Evolutionary conservation across 2,113 vertebrate genomes (phyloP).

Genomic region (Ochotona princeps): DNA sequence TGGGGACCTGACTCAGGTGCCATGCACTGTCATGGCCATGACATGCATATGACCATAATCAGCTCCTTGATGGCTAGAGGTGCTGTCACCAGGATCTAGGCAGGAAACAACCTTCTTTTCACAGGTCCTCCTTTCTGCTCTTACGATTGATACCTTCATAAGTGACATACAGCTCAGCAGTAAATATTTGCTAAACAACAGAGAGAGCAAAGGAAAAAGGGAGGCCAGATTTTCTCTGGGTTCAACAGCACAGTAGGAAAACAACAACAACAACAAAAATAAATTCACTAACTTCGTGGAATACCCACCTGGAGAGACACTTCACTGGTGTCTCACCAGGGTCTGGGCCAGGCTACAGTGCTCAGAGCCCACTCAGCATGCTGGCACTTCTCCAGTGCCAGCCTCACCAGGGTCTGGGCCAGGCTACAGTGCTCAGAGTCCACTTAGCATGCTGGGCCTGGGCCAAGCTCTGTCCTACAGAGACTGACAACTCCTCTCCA

Average conservation of each 20-base stretch:
- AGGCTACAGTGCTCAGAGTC: not conserved
- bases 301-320: not conserved
- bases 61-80: not conserved
- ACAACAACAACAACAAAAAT: no score
- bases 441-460: not conserved
- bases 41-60: not conserved
- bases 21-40: not conserved
- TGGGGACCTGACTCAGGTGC: not conserved
- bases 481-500: constrained; percentile 31
- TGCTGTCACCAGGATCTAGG: not conserved
- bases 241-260: not conserved
- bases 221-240: not conserved
- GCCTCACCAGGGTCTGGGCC: not conserved
- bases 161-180: constrained; percentile 11
- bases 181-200: not conserved
- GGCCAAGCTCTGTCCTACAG: not conserved
- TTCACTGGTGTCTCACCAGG: not conserved
- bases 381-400: not conserved
- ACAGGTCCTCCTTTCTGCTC: not conserved
- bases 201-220: not conserved
- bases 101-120: not conserved
- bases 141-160: not conserved
- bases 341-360: no score
- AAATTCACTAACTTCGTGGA: not conserved
- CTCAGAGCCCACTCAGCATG: no score